phyloP scores from a whole-genome alignment of 92 coral and sea anemone species.

The Siderastrea siderea region DNA sequence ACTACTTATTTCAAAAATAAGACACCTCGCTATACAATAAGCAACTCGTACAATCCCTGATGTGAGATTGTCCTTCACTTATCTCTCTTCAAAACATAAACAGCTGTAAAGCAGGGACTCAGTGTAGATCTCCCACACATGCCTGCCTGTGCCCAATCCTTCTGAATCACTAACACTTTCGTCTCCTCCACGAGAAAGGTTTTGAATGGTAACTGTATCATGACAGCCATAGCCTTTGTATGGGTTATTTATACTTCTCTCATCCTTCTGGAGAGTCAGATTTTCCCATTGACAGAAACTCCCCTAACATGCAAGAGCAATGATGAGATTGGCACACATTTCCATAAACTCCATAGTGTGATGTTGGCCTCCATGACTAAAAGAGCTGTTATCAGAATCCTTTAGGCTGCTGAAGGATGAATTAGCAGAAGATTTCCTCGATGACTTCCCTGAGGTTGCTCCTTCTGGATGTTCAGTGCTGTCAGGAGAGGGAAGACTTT shows the following conservation, averaged over 20 bases:
- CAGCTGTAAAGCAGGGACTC: too few species aligned
- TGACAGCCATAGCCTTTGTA: neutral
- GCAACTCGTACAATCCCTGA: too few species aligned
- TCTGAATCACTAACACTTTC: neutral
- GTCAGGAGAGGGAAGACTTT: conserved; percentile 85
- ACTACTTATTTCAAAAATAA: too few species aligned
- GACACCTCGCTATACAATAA: too few species aligned
- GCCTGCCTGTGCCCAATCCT: neutral
- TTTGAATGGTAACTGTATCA: neutral
- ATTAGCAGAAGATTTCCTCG: conserved; percentile 90
- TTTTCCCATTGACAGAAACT: neutral
- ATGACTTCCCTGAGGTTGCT: conserved; percentile 71
- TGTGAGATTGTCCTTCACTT: too few species aligned
- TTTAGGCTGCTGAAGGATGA: conserved; percentile 95
- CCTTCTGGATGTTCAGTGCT: conserved; percentile 39
- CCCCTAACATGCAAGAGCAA: conserved; percentile 90
- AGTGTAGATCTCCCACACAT: too few species aligned
- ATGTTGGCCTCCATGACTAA: conserved; percentile 67
- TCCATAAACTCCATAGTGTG: conserved; percentile 97
- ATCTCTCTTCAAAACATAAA: too few species aligned
- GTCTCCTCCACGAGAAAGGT: neutral
- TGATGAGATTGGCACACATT: conserved; percentile 95
- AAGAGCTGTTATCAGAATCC: conserved; percentile 72
- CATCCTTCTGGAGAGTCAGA: neutral
- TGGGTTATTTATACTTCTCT: neutral